Evolutionary conservation across 2,888 invertebrate species (phyloP).

Genomic region (Helicoverpa assulta): DNA sequence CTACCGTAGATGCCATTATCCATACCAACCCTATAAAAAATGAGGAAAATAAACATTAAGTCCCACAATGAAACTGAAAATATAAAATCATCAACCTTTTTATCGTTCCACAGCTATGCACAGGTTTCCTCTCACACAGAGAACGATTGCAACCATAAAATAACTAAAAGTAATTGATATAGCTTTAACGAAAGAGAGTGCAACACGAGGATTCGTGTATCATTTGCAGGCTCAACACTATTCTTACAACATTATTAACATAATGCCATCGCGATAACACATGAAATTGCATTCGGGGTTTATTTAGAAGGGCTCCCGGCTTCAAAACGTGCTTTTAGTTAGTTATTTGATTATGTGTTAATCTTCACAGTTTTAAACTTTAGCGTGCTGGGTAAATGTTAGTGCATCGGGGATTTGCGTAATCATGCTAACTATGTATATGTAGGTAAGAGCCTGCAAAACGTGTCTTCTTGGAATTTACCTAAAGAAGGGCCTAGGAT

Average conservation of each 20-base stretch:
- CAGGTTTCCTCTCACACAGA: no score
- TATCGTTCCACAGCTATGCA: no score
- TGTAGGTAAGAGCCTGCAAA: no score
- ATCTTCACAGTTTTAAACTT: constrained; percentile 33
- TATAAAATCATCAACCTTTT: constrained; percentile 13
- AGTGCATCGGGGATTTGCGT: neutral
- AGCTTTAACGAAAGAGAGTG: constrained; percentile 36
- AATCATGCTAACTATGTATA: neutral
- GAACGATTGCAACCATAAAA: constrained; percentile 15
- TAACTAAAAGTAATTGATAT: constrained; percentile 30
- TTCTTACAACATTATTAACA: constrained; percentile 61
- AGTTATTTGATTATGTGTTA: constrained; percentile 46
- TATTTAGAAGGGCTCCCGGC: constrained; percentile 50
- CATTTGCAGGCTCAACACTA: constrained; percentile 44
- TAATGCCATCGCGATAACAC: constrained; percentile 59
- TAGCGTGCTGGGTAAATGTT: neutral
- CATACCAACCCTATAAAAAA: no score
- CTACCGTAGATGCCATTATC: no score
- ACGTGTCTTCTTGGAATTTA: no score
- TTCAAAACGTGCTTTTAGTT: constrained; percentile 19
- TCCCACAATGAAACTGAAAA: constrained; percentile 10
- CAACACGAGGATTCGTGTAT: constrained; percentile 60
- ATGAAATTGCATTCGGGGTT: constrained; percentile 54
- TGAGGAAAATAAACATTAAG: no score
- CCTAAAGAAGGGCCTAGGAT: no score